Evolutionary conservation across 2,797 vertebrate genomes (phyloP).

Genomic region (Ptychobarbus kaznakovi): DNA sequence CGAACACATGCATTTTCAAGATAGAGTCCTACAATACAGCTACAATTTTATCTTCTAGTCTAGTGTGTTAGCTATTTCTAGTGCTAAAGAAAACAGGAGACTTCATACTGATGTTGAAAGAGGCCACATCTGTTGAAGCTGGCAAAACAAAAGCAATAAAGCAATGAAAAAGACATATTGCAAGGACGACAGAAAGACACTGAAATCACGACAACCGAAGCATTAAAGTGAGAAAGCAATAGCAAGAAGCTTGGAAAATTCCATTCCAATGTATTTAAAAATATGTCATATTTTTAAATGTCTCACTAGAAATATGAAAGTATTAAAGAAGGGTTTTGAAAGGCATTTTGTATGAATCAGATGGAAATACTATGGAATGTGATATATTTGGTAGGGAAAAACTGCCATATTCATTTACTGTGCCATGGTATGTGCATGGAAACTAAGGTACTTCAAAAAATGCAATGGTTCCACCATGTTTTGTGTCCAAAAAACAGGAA

Average conservation of each 20-base stretch:
- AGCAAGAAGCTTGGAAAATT: constrained; percentile 34
- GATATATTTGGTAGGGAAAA: background rate
- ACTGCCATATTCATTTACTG: background rate
- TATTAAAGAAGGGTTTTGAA: background rate
- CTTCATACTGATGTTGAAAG: constrained; percentile 75
- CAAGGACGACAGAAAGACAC: constrained; percentile 55
- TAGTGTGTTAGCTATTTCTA: constrained; percentile 46
- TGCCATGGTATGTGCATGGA: background rate
- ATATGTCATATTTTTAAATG: constrained; percentile 38
- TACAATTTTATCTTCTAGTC: constrained; percentile 15
- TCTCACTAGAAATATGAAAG: background rate
- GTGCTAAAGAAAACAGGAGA: constrained; percentile 56
- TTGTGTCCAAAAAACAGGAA: background rate
- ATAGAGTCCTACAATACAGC: background rate
- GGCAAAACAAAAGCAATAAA: constrained; percentile 58
- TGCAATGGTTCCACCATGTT: background rate
- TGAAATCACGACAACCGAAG: constrained; percentile 46
- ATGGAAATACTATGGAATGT: background rate
- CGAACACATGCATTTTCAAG: constrained; percentile 6
- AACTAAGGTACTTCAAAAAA: background rate
- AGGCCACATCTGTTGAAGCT: constrained; percentile 73
- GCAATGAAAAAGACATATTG: constrained; percentile 51
- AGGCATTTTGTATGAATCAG: background rate
- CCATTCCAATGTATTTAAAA: constrained; percentile 32
- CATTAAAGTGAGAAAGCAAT: background rate